Base-by-base conservation (phyloP, 2,888 invertebrate genomes). In the Apamea crenata region DNA sequence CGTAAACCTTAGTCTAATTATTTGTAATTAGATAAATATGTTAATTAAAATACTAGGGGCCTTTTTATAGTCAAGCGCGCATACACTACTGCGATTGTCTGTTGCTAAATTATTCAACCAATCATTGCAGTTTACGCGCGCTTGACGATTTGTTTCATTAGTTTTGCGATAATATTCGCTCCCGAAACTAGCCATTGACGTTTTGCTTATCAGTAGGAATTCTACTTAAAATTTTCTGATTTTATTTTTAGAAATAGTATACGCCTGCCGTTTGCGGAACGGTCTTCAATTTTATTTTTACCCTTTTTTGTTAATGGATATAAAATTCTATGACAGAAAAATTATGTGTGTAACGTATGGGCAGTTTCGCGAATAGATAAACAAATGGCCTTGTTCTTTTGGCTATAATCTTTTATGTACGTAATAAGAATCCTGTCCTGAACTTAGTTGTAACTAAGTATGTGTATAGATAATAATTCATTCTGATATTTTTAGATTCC, bases 401-500 rank as follows among this genome's bases (percentile, higher is more conserved):
- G n/a, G 25, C 14, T 53, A 10, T 50, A n/a, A 32, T 40, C 50
- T 47, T 77, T 1, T 18, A 40, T n/a, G 29, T 65, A 47, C 21
- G 10, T 65, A 10, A 32, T 40, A 18, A 32, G 29, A 65, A 53
- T 66, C 16, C 44, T 67, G 36, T 44, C 36, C 56, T 47, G 8
- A 47, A 80, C 8, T 67, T 59, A 36, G 32, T n/a, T 12, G 0
- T 74, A 67, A 59, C 44, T 40, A 65, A 16, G 14, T n/a, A n/a
- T 14, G 5, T 59, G 14, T 16, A 61, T 61, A 36, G 21, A 65
- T 65, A 12, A 65, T 56, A 12, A 65, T 56, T 56, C n/a, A 25
- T 32, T 68, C 18, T 40, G 36, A 63, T 69, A 75, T 69, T 82
- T 61, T 75, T 56, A 75, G 53, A 75, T 61, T 47, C 53, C 59